Evolutionary conservation across 2,888 invertebrate genomes (phyloP), one percentile per base, ranked within the genome.

Genomic region (Steinernema carpocapsae): DNA sequence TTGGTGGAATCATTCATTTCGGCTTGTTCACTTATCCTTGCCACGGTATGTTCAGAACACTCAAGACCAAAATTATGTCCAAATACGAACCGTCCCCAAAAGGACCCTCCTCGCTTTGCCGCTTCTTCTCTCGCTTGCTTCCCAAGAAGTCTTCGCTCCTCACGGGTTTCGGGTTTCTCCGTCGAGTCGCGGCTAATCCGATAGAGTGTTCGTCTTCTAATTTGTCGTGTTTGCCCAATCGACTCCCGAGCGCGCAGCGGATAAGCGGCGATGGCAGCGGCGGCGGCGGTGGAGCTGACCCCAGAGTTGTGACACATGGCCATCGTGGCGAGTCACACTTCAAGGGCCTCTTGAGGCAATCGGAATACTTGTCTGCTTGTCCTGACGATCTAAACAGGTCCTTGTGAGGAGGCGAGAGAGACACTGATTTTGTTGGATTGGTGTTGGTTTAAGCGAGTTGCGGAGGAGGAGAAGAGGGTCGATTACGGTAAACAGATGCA

Each of bases 181-280:
- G 56, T 26, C 48, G 48, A 17, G 48, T 19, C 26, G 43, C 56
- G 56, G 26, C 56, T 56, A 56, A 56, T 56, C 56, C 56, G 56
- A 56, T 56, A 56, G 56, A 56, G 56, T 56, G 56, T 56, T 56
- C 56, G 56, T 26, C 56, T 56, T 56, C 56, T 56, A 56, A 56
- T 56, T 56, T 56, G 56, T 56, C 56, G 22, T 56, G 56, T 56
- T 56, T 56, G 56, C 56, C 26, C 56, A 56, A 56, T 56, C 56
- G 56, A 56, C n/a, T 19, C n/a, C 56, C 2, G 24, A 26, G 22
- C 24, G 48, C 14, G 56, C 22, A 10, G 56, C 22, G 56, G 22
- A 6, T 24, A 56, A 51, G 51, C 51, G 51, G 51, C 10, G n/a
- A n/a, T n/a, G n/a, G n/a, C n/a, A n/a, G n/a, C n/a, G n/a, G n/a